phyloP scores from a whole-genome alignment of 2,888 invertebrate species.

The Aradus depressus region DNA sequence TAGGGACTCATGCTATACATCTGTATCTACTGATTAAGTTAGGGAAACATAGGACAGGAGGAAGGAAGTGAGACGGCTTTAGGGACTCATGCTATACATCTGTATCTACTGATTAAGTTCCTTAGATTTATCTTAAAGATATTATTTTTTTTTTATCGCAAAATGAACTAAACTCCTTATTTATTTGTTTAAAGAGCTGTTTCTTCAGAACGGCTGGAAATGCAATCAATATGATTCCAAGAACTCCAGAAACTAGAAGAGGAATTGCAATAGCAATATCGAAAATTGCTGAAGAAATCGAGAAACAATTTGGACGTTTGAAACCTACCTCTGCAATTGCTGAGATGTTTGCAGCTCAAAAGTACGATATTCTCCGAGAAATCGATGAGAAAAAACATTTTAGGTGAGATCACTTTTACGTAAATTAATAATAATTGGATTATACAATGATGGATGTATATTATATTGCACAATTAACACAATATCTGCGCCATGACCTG shows the following conservation, averaged over 20 bases:
- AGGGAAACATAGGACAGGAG: too few relatives aligned
- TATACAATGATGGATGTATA: background rate
- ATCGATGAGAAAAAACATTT: constrained; percentile 57
- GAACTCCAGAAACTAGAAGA: constrained; percentile 43
- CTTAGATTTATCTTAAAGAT: too few relatives aligned
- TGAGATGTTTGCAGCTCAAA: constrained; percentile 52
- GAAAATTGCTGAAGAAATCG: constrained; percentile 54
- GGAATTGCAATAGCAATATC: constrained; percentile 39
- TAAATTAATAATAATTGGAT: background rate
- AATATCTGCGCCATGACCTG: too few relatives aligned
- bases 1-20: too few relatives aligned
- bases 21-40: too few relatives aligned
- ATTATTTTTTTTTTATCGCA: too few relatives aligned
- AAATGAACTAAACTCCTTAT: too few relatives aligned
- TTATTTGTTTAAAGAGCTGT: constrained; percentile 36
- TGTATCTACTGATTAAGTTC: too few relatives aligned
- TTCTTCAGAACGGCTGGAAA: constrained; percentile 48
- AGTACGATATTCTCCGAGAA: constrained; percentile 44
- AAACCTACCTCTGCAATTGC: constrained; percentile 54
- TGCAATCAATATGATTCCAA: constrained; percentile 49
- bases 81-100: too few relatives aligned
- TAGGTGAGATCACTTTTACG: constrained; percentile 36
- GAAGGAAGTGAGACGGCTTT: too few relatives aligned
- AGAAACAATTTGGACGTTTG: constrained; percentile 60
- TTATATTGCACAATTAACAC: too few relatives aligned